phyloP scores from a whole-genome alignment of 2,113 vertebrate species.

The Pluvianellus socialis region DNA sequence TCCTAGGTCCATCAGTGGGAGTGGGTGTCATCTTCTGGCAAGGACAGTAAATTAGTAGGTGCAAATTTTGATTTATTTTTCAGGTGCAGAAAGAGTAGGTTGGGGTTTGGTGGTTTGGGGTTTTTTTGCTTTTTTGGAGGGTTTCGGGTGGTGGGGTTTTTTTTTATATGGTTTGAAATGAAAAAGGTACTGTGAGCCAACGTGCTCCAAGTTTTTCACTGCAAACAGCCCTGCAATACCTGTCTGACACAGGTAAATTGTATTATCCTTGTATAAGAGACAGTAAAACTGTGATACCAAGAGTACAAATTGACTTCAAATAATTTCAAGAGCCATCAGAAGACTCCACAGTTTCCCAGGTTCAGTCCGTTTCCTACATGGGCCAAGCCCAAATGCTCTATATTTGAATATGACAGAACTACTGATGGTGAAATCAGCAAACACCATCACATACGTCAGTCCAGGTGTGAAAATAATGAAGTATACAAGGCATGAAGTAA shows the following conservation, averaged over 20 bases:
- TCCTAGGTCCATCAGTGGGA: background rate
- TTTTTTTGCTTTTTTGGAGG: background rate
- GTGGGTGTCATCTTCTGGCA: background rate
- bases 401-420: background rate
- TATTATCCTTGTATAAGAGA: background rate
- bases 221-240: background rate
- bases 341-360: background rate
- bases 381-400: background rate
- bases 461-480: background rate
- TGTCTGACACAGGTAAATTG: background rate
- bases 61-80: background rate
- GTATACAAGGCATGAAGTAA: background rate
- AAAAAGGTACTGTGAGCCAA: background rate
- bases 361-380: background rate
- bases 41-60: background rate
- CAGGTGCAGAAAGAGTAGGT: no score
- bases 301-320: background rate
- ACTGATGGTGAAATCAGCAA: background rate
- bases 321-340: background rate
- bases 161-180: fast-evolving
- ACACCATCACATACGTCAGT: background rate
- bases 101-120: background rate
- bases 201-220: background rate
- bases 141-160: no score
- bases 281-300: background rate